These are phyloP conservation scores for Leptopilina syphax DNA, from an alignment of 2,888 invertebrate species.

Conservation along the genomic window DNA sequence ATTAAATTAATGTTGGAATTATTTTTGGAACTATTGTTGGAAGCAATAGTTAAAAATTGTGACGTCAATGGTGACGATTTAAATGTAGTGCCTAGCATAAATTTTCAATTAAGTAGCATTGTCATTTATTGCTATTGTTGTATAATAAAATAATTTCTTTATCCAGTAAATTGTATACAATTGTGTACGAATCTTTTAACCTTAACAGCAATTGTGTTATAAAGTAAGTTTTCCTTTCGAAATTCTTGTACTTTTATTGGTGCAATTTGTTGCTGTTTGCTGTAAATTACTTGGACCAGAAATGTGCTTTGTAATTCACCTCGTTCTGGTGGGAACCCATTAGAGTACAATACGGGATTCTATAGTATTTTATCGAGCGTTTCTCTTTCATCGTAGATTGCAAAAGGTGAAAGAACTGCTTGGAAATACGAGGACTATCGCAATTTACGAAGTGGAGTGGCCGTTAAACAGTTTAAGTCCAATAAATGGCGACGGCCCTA, in stretches of 20 bases:
- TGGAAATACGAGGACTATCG: conserved; percentile 58
- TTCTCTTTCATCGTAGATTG: conserved; percentile 43
- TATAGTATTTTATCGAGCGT: conserved; percentile 31
- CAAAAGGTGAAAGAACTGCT: conserved; percentile 49
- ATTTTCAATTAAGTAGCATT: too few species aligned
- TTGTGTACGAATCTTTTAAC: background rate
- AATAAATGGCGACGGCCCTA: conserved; percentile 64
- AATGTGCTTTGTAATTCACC: conserved; percentile 43
- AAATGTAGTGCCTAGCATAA: too few species aligned
- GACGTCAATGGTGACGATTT: too few species aligned
- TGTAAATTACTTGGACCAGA: conserved; percentile 24
- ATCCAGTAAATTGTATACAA: background rate
- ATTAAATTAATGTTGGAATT: too few species aligned
- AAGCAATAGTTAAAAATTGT: too few species aligned
- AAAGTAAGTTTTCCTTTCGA: background rate
- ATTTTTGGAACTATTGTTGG: too few species aligned
- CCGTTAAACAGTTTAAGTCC: conserved; percentile 73
- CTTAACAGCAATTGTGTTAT: background rate
- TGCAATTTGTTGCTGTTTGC: conserved; percentile 24
- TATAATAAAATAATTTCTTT: background rate
- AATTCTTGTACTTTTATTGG: conserved; percentile 20
- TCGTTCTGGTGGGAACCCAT: conserved; percentile 28
- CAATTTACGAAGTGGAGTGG: conserved; percentile 70
- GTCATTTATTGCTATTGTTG: too few species aligned
- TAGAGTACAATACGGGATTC: conserved; percentile 32